phyloP scores from a whole-genome alignment of 1,140 invertebrate species.

The Drosophila mauritiana region DNA sequence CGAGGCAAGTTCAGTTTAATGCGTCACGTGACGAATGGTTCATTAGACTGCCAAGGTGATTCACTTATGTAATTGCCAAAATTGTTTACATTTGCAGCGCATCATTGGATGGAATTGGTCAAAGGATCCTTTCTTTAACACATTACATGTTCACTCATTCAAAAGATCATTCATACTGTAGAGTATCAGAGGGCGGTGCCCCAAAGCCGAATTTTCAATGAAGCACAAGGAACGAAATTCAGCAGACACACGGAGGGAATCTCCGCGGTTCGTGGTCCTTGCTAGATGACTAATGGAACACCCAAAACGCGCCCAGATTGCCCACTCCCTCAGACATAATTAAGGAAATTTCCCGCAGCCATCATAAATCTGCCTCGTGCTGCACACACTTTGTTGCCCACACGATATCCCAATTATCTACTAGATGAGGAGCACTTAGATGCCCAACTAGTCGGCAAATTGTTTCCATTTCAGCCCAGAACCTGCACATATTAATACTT shows the following conservation, averaged over 20 bases:
- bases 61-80: constrained; percentile 17
- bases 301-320: constrained; percentile 9
- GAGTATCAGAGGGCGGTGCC: background rate
- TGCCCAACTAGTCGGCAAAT: constrained; percentile 1
- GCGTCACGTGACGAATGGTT: constrained; percentile 63
- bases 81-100: background rate
- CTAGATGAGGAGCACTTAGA: constrained; percentile 21
- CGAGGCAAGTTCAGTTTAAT: constrained; percentile 22
- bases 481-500: too few relatives aligned
- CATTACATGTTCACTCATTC: too few relatives aligned
- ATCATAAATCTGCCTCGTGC: constrained; percentile 12
- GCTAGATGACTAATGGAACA: constrained; percentile 27
- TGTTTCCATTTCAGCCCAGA: constrained; percentile 13
- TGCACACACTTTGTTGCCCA: constrained; percentile 16
- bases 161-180: background rate
- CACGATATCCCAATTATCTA: constrained; percentile 26
- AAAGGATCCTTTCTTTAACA: background rate
- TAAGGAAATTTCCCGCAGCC: constrained; percentile 23
- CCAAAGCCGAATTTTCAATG: constrained; percentile 40
- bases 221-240: constrained; percentile 33
- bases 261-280: constrained; percentile 1
- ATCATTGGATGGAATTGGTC: background rate
- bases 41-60: constrained; percentile 35
- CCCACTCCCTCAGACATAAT: constrained; percentile 17
- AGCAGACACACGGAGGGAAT: background rate